Base-by-base conservation (phyloP, 2,888 invertebrate species). In the Hecatera dysodea region DNA sequence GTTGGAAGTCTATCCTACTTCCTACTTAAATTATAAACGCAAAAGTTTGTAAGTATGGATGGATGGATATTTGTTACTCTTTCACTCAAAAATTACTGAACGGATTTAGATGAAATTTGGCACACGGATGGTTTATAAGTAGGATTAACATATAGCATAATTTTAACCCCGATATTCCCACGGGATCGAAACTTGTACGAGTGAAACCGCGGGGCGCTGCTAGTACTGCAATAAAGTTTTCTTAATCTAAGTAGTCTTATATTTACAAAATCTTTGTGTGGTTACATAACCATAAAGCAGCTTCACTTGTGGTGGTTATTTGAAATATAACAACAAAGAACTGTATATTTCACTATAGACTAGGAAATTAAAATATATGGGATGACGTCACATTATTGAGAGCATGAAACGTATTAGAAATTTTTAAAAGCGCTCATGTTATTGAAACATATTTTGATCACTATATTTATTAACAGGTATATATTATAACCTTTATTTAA, bases 261-360 rank as follows among this genome's bases (percentile, higher is more conserved):
- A 2, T 55, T 5, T 33, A 33, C 7, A 44, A 44, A 44, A 44
- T 19, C 1, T 68, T 27, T 27, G 7, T 44, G 5, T 33, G 29
- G 39, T 75, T 72, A 72, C 42, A 36, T 78, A 78, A 78, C 52
- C 4, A 0, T 57, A 72, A 50, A 44, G 56, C 15, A 44, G 11
- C 15, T 48, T 33, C 7, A 24, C 19, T 27, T 22, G 12, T 62
- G 9, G 19, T 44, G 2, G 8, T 50, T n/a, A n/a, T 39, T 24
- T 48, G 0, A 17, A 33, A 46, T 29, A 29, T 24, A 22, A 42
- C 2, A 42, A 3, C 0, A 15, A 36, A 36, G 6, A 52, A 19
- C 1, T 1, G 1, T 8, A 4, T 8, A 4, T 22, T 22, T 33
- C 1, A 12, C 15, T 2, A 17, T 15, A 15, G 1, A 22, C 67